Percentiles rank a stretch among this genome's conserved stretches.
These are phyloP conservation scores for Emmelina monodactyla DNA, from an alignment of 2,888 invertebrate genomes.

Conservation along the genomic window DNA sequence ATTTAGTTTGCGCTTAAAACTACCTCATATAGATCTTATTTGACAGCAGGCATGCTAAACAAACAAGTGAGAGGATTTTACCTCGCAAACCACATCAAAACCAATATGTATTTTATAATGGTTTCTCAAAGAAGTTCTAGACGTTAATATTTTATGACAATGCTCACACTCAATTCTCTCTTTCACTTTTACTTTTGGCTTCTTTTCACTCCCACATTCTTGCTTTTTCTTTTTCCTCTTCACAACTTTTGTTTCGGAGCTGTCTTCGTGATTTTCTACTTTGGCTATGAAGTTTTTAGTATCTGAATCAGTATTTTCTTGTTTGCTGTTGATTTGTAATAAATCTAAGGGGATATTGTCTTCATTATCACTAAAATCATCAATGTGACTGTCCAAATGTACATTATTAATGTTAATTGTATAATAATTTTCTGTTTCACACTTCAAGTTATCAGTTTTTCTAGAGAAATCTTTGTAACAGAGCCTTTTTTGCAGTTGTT, in stretches of 20 bases:
- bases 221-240: conserved; percentile 17
- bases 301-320: conserved; percentile 7
- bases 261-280: conserved; percentile 20
- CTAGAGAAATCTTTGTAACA: conserved; percentile 8
- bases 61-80: too few species aligned
- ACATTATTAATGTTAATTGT: conserved; percentile 21
- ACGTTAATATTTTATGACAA: conserved; percentile 47
- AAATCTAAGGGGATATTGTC: conserved; percentile 26
- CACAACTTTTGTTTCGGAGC: conserved; percentile 14
- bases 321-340: conserved; percentile 9
- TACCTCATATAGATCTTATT: too few species aligned
- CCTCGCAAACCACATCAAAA: conserved; percentile 45
- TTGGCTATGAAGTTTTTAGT: conserved; percentile 14
- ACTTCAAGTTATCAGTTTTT: conserved; percentile 12
- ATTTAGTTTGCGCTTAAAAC: too few species aligned
- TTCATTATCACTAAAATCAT: conserved; percentile 26
- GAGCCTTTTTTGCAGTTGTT: conserved; percentile 5
- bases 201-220: conserved; percentile 14
- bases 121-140: conserved; percentile 41
- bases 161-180: conserved; percentile 47
- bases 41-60: too few species aligned
- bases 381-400: conserved; percentile 18
- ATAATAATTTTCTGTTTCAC: conserved; percentile 15
- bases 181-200: conserved; percentile 21
- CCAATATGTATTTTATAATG: conserved; percentile 56